Base-by-base conservation (phyloP, 2,888 invertebrate species). In the Drosophila nigricruria region DNA sequence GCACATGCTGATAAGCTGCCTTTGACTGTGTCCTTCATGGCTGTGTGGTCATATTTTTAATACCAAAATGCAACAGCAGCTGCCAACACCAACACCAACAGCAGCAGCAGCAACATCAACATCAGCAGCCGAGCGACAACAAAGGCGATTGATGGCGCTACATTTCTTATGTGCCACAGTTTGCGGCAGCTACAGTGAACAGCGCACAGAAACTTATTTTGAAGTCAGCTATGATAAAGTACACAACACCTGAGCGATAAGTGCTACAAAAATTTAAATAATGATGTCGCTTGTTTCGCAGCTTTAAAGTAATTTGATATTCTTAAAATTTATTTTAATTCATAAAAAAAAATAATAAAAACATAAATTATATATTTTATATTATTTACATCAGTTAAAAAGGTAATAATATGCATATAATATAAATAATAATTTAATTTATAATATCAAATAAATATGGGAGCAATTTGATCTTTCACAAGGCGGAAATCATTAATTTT, bases 91-190 rank as follows among this genome's bases (percentile, higher is more conserved):
- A 61, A 18, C 49, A 57, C 34, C 25, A 45, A n/a, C 23, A 52
- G 40, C 45, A 47, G 18, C 47, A 30, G 10, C 45, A 49, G 30
- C 49, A 49, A 12, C 62, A 52, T n/a, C 47, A 42, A 47, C 60
- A 60, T 30, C 54, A 63, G 49, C 32, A 57, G 47, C 18, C 25
- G 16, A 43, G 42, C 59, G 60, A 53, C 70, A 57, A 56, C 53
- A 65, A 69, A 56, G 47, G 47, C 49, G 61, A 77, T 81, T 82
- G 86, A 82, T 82, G 86, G 69, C 59, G 58, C 66, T 67, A 79
- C 83, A 81, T 83, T 77, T 86, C 71, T 77, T 77, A 69, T 67
- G 56, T 62, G 68, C 30, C 56, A 52, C 52, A 47, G 40, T 60
- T 27, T 61, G 64, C 23, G 47, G 43, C 38, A 59, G 40, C 67